Conservation (phyloP, 1,140 invertebrate species). For the Neodiprion pinetum region DNA sequence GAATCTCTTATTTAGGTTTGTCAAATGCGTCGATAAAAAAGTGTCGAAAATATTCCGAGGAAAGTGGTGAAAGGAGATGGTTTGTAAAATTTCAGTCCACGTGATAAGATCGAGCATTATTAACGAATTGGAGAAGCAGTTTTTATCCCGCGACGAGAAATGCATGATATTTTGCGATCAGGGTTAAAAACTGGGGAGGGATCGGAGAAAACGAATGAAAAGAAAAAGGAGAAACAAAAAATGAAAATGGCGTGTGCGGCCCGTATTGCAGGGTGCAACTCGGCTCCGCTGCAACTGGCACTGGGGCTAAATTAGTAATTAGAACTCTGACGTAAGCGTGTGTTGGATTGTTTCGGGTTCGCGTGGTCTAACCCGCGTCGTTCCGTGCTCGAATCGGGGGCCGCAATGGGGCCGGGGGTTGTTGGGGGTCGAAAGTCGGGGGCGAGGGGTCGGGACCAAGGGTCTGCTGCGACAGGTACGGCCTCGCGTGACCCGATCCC, state of each 20-base stretch:
- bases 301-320: slow-evolving; percentile 59
- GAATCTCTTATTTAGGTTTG: no score
- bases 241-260: background rate
- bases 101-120: no score
- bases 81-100: no score
- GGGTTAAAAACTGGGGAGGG: background rate
- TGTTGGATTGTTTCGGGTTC: slow-evolving; percentile 54
- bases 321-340: slow-evolving; percentile 59
- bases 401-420: no score
- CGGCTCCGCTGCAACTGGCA: background rate
- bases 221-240: background rate
- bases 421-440: background rate
- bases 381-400: slow-evolving; percentile 34
- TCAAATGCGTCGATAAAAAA: no score
- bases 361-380: slow-evolving; percentile 56
- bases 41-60: no score
- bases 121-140: no score
- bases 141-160: no score
- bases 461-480: slow-evolving; percentile 61
- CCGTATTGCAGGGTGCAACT: background rate
- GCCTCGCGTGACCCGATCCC: slow-evolving; percentile 58
- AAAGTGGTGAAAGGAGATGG: no score
- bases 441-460: no score
- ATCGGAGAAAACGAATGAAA: background rate
- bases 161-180: background rate